phyloP scores from a whole-genome alignment of 1,140 invertebrate species.

The Tetragnatha versicolor region DNA sequence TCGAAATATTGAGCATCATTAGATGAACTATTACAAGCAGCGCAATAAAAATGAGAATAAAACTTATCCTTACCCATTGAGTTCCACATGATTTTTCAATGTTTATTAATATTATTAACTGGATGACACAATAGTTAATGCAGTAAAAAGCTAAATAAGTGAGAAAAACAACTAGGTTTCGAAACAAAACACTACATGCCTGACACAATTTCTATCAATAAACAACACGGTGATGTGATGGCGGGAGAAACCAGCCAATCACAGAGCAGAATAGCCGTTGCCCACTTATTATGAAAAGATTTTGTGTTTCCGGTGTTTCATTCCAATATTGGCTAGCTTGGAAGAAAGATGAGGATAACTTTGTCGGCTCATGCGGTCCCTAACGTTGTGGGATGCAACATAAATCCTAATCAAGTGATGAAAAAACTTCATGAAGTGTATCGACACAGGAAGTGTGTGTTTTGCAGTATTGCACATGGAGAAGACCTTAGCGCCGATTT shows the following conservation, averaged over 20 bases:
- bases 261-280: background rate
- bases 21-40: too few species aligned
- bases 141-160: background rate
- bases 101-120: background rate
- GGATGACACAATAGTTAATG: background rate
- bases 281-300: background rate
- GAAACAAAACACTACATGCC: background rate
- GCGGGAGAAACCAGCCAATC: conserved; percentile 25
- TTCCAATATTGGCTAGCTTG: background rate
- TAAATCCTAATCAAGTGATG: background rate
- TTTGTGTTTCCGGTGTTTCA: background rate
- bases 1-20: too few species aligned
- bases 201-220: background rate
- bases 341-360: conserved; percentile 7
- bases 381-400: background rate
- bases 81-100: conserved; percentile 24
- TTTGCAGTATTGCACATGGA: conserved; percentile 48
- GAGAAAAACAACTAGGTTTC: background rate
- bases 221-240: background rate
- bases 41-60: too few species aligned
- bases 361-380: background rate
- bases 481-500: conserved; percentile 34
- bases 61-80: conserved; percentile 16
- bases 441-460: conserved; percentile 23
- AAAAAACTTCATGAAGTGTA: background rate